Conservation (phyloP, 2,113 vertebrate genomes). For the Tyto alba region DNA sequence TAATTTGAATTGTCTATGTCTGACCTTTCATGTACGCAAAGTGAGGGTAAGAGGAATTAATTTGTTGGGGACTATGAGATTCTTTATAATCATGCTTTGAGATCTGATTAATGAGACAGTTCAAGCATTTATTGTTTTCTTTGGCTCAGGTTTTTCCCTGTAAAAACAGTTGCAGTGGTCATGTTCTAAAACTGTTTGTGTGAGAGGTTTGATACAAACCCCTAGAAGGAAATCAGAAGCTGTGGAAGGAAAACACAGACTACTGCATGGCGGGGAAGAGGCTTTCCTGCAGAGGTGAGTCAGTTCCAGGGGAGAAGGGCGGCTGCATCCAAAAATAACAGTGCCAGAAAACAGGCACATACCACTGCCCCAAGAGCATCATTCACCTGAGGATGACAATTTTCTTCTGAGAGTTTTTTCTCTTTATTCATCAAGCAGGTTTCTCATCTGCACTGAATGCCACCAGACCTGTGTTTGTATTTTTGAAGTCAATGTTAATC, state of each 20-base stretch:
- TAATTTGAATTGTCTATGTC: neutral
- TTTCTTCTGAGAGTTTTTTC: neutral
- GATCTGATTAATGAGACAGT: neutral
- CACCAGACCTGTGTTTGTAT: neutral
- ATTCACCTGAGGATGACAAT: neutral
- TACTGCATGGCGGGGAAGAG: neutral
- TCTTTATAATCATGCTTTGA: neutral
- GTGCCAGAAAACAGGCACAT: neutral
- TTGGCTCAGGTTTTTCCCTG: neutral
- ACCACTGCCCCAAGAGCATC: fast-evolving
- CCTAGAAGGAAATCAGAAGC: slow-evolving; percentile 30
- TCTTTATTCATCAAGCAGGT: neutral
- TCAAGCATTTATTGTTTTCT: neutral
- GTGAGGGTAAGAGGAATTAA: neutral
- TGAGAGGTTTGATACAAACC: neutral
- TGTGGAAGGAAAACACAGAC: neutral
- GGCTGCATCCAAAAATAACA: neutral
- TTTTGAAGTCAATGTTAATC: neutral
- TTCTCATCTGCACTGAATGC: neutral
- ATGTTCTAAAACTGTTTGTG: neutral
- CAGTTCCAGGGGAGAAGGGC: neutral
- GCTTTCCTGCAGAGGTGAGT: slow-evolving; percentile 48
- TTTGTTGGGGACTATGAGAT: neutral
- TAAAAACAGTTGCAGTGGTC: neutral
- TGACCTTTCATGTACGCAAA: neutral